Percentiles rank a stretch among this genome's conserved stretches.
phyloP scores from a whole-genome alignment of 2,888 invertebrate species.

The Polymixis flavicincta region DNA sequence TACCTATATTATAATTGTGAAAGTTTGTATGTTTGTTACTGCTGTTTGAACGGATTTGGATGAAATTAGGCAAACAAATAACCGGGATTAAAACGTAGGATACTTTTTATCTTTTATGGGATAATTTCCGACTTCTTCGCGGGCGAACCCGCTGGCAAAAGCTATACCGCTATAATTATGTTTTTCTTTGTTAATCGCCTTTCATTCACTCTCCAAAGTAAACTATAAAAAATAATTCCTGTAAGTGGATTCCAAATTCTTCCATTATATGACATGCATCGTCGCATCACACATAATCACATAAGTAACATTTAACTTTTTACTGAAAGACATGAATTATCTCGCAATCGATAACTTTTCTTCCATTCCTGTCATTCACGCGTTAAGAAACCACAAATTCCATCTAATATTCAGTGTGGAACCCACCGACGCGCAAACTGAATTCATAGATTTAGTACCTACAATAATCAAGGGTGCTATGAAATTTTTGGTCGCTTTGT shows the following conservation, averaged over 20 bases:
- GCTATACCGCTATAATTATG: neutral
- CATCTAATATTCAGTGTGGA: neutral
- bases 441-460: no score
- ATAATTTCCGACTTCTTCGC: no score
- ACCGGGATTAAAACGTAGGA: no score
- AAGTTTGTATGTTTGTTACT: no score
- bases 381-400: slow-evolving; percentile 2
- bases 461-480: no score
- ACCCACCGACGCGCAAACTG: no score
- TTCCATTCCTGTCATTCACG: slow-evolving; percentile 31
- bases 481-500: no score
- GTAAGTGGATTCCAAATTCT: slow-evolving; percentile 51
- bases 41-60: no score
- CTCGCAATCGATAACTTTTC: slow-evolving; percentile 17
- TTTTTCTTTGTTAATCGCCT: neutral
- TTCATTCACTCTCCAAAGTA: neutral
- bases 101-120: no score
- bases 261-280: slow-evolving; percentile 50
- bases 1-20: no score
- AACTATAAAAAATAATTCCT: neutral
- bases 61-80: no score
- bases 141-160: no score
- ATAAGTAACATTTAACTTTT: slow-evolving; percentile 41
- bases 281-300: slow-evolving; percentile 36
- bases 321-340: slow-evolving; percentile 40